phyloP scores from a whole-genome alignment of 2,113 vertebrate species.

The Ahaetulla prasina region DNA sequence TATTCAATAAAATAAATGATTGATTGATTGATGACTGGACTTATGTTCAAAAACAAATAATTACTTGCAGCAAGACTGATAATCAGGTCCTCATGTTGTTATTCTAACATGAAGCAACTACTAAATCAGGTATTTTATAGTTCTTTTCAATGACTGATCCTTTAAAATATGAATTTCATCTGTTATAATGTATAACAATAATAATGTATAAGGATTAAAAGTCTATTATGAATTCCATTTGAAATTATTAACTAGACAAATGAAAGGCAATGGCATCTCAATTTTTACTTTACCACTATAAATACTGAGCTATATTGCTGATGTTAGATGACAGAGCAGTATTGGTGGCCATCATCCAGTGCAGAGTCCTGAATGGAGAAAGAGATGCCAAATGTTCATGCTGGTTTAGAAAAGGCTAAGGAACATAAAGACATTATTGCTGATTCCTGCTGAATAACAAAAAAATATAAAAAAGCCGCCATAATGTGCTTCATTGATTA shows the following conservation, averaged over 20 bases:
- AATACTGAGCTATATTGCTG: not conserved
- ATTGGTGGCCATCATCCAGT: not conserved
- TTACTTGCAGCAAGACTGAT: not conserved
- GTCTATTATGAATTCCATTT: not conserved
- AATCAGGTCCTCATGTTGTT: not conserved
- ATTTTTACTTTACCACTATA: not conserved
- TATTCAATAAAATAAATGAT: not conserved
- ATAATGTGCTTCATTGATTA: too few relatives aligned
- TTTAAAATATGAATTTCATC: not conserved
- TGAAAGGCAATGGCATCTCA: not conserved
- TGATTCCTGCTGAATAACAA: not conserved
- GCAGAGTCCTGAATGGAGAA: not conserved
- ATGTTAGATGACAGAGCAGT: not conserved
- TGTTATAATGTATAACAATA: too few relatives aligned
- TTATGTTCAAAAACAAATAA: not conserved
- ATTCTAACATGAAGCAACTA: not conserved
- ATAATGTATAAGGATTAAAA: not conserved
- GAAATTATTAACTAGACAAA: not conserved
- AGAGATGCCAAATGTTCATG: not conserved
- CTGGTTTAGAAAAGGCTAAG: not conserved
- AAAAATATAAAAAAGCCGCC: too few relatives aligned
- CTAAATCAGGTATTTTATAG: not conserved
- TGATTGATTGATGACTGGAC: not conserved
- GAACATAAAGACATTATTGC: not conserved
- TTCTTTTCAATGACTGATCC: not conserved